Conservation (phyloP, 35 echinoderm and acorn worm species). For the Apostichopus japonicus region DNA sequence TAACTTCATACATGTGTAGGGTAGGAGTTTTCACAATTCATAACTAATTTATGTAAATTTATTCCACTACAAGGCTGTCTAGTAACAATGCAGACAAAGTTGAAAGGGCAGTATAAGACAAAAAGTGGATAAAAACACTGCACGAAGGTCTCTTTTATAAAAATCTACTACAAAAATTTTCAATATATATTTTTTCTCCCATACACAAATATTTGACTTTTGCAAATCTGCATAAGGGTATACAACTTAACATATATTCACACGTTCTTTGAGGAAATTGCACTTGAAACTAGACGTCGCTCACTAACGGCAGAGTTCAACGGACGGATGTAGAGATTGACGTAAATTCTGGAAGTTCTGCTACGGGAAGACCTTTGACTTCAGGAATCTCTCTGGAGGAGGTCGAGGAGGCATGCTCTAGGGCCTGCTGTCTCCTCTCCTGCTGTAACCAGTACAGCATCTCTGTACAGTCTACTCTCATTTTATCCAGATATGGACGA, state of each 20-base stretch:
- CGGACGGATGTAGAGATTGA: constrained; percentile 11
- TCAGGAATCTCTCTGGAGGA: neutral
- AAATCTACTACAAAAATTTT: no score
- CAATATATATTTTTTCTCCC: no score
- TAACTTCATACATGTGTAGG: no score
- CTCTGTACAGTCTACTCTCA: constrained; percentile 98
- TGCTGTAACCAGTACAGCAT: constrained; percentile 99
- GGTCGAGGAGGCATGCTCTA: constrained; percentile 54
- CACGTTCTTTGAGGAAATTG: neutral
- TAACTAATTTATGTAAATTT: no score
- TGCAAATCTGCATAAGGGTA: neutral
- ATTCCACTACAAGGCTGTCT: no score
- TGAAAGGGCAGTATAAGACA: no score
- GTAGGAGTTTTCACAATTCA: no score
- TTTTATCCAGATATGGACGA: constrained; percentile 93
- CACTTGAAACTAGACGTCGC: neutral
- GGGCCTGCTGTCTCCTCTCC: constrained; percentile 84
- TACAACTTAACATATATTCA: neutral
- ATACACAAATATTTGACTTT: no score
- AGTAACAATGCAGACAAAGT: no score
- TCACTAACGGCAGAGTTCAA: neutral
- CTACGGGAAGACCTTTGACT: constrained; percentile 14
- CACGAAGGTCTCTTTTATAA: no score
- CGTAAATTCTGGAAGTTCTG: constrained; percentile 30
- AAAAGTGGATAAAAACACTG: no score